Base-by-base conservation (phyloP, 2,888 invertebrate species). In the Drosophila atripex region DNA sequence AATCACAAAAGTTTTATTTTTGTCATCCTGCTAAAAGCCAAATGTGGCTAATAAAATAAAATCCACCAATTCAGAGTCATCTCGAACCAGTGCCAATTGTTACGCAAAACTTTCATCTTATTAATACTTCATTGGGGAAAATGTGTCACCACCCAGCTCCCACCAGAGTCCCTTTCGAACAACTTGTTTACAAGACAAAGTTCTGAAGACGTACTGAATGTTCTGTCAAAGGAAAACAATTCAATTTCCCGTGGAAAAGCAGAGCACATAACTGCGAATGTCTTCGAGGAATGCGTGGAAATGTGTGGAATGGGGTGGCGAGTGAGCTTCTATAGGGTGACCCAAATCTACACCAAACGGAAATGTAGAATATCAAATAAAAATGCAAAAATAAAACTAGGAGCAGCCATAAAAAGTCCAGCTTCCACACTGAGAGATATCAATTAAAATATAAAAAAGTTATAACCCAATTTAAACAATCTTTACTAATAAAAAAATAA, bases 111-210 rank as follows among this genome's bases (percentile, higher is more conserved):
- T 65, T 83, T 68, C 68, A n/a, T 64, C 63, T 70, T 79, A 82
- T 87, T 87, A 87, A 83, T 87, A 88, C 86, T 82, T 87, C 79
- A 82, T 86, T 73, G 71, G 74, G 68, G 47, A 49, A 70, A 38
- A 63, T 70, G 52, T 71, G 82, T 64, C 73, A 75, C 60, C 69
- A 66, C 39, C 39, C 39, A 41, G 9, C 18, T 11, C 16, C 16
- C 39, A 41, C 3, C 9, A 9, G 11, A 21, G 18, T 35, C 12
- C 9, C 11, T 12, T n/a, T 14, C 12, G 32, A 68, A 82, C 76
- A 80, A 85, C 69, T 80, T 82, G 82, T 82, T 82, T 85, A 88
- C 88, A 73, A 77, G 83, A 68, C 77, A 79, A 53, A 75, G 59
- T 74, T 68, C 32, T 25, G 18, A 46, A 50, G 41, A 49, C 73